Evolutionary conservation across 2,113 vertebrate genomes (phyloP).

Genomic region (Paraplagusia blochii): DNA sequence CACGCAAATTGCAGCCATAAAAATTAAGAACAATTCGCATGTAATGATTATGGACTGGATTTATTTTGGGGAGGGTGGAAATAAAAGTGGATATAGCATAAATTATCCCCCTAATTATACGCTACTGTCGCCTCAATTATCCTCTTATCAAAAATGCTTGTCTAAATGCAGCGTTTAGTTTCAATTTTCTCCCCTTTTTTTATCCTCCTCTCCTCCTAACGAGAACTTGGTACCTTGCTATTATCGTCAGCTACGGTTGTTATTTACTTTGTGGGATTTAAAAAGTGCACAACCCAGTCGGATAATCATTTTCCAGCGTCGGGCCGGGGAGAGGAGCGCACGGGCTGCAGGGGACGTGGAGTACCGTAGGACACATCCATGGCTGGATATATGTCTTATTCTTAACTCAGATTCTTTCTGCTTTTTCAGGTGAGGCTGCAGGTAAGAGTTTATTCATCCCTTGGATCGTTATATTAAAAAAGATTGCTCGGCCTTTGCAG

Average conservation of each 20-base stretch:
- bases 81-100: slow-evolving; percentile 99
- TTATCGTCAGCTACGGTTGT: slow-evolving; percentile 97
- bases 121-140: slow-evolving; percentile 99
- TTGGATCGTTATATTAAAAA: slow-evolving; percentile 21
- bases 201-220: slow-evolving; percentile 84
- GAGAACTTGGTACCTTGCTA: slow-evolving; percentile 99
- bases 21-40: slow-evolving; percentile 99
- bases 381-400: slow-evolving; percentile 26
- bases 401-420: not conserved
- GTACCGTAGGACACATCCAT: slow-evolving; percentile 20
- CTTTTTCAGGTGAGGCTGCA: slow-evolving; percentile 25
- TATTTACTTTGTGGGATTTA: slow-evolving; percentile 99
- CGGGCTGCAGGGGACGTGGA: slow-evolving; percentile 27
- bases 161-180: slow-evolving; percentile 99
- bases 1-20: slow-evolving; percentile 98
- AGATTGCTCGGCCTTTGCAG: slow-evolving; percentile 16
- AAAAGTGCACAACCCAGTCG: slow-evolving; percentile 91
- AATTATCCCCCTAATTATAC: slow-evolving; percentile 99
- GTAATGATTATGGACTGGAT: slow-evolving; percentile 99
- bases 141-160: slow-evolving; percentile 99
- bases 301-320: slow-evolving; percentile 90
- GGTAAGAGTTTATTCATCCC: slow-evolving; percentile 51
- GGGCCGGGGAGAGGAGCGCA: slow-evolving; percentile 74
- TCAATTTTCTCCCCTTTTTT: slow-evolving; percentile 94
- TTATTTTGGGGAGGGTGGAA: slow-evolving; percentile 99